Percentiles rank a stretch among this genome's conserved stretches.
Evolutionary conservation across 1,140 invertebrate genomes (phyloP).

Genomic region (Solenopsis fugax): DNA sequence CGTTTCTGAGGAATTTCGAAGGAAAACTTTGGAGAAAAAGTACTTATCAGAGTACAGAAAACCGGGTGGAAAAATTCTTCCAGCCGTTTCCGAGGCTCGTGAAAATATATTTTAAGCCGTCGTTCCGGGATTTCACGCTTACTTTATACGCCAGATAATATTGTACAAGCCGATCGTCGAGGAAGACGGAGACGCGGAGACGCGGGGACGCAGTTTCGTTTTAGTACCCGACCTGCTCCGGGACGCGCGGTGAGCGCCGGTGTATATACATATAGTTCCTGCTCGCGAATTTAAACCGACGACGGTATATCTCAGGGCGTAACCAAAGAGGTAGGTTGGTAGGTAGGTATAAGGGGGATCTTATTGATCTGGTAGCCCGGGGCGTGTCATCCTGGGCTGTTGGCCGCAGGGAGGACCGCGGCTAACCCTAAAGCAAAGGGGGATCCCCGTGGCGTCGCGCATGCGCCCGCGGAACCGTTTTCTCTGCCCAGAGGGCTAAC

Average conservation of each 20-base stretch:
- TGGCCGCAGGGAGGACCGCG: constrained; percentile 87
- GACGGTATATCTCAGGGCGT: constrained; percentile 80
- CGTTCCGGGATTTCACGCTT: neutral
- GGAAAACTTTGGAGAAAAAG: neutral
- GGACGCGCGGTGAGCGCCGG: constrained; percentile 47
- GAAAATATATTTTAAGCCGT: neutral
- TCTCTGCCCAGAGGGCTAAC: constrained; percentile 83
- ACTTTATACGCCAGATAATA: constrained; percentile 26
- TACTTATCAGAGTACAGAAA: neutral
- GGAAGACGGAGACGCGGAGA: neutral
- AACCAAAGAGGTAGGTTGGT: constrained; percentile 82
- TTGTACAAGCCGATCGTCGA: neutral
- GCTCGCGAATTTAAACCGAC: constrained; percentile 72
- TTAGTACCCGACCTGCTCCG: constrained; percentile 2
- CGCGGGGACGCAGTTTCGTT: neutral
- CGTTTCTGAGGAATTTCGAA: neutral
- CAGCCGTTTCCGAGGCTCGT: neutral
- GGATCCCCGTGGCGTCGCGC: constrained; percentile 77
- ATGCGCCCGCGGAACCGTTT: constrained; percentile 78
- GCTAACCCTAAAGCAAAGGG: constrained; percentile 86
- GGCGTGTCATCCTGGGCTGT: constrained; percentile 87
- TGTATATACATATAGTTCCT: constrained; percentile 59
- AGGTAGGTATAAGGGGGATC: constrained; percentile 85
- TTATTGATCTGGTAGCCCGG: constrained; percentile 87
- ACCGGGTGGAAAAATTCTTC: neutral